A percentile compares a stretch with the other conserved stretches of the same genome.
Evolutionary conservation across 2,888 invertebrate genomes (phyloP).

Genomic region (Liopterus haemorrhoidalis): DNA sequence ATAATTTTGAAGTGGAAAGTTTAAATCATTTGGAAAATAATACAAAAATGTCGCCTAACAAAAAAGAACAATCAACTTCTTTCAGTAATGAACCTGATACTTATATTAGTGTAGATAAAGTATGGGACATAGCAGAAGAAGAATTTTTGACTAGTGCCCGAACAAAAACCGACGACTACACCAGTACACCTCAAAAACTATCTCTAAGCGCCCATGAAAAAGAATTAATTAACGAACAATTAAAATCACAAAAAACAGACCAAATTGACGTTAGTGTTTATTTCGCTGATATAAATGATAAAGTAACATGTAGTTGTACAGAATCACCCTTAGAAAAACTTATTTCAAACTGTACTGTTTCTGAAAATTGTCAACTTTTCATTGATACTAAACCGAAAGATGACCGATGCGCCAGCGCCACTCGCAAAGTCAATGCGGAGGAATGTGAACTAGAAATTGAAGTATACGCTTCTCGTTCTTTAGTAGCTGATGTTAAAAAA

Average conservation of each 20-base stretch:
- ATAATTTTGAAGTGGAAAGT: no score
- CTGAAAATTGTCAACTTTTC: slow-evolving; percentile 1
- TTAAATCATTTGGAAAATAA: no score
- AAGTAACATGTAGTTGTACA: no score
- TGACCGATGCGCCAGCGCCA: background rate
- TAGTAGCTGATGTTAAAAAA: no score
- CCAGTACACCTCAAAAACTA: no score
- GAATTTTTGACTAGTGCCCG: slow-evolving; percentile 2
- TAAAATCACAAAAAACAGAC: background rate
- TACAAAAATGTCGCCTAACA: no score
- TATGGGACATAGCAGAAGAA: slow-evolving; percentile 4
- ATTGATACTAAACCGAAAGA: background rate
- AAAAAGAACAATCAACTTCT: no score
- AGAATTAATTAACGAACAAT: slow-evolving; percentile 5
- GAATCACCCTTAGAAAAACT: background rate
- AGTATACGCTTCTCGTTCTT: slow-evolving; percentile 16
- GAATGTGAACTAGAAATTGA: slow-evolving; percentile 14
- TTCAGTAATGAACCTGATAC: no score
- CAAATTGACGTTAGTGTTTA: background rate
- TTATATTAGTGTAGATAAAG: no score
- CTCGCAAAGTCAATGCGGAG: background rate
- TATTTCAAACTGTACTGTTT: background rate
- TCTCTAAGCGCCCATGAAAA: no score
- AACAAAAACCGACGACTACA: slow-evolving; percentile 10
- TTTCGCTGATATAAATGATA: no score